These are phyloP conservation scores for Styela plicata DNA, from an alignment of 23 tunicate genomes.

Conservation along the genomic window DNA sequence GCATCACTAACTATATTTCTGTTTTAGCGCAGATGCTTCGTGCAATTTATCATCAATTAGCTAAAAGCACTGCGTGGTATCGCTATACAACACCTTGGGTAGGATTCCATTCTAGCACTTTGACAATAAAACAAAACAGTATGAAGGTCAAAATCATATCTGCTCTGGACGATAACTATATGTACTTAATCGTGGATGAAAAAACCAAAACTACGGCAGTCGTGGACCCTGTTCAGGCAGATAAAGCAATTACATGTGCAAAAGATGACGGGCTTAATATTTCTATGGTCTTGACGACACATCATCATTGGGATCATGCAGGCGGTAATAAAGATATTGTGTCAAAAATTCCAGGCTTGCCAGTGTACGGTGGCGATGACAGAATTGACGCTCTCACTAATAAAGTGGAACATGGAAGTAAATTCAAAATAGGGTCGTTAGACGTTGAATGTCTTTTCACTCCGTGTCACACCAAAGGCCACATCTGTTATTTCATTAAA, in stretches of 20 bases:
- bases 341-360: slow-evolving; percentile 33
- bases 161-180: slow-evolving; percentile 91
- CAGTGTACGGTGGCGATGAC: slow-evolving; percentile 86
- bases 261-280: slow-evolving; percentile 64
- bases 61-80: neutral
- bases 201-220: slow-evolving; percentile 64
- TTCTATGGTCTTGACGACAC: slow-evolving; percentile 68
- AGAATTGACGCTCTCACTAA: slow-evolving; percentile 76
- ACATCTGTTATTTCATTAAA: slow-evolving; percentile 78
- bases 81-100: neutral
- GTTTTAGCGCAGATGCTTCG: neutral
- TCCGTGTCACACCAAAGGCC: slow-evolving; percentile 96
- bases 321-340: slow-evolving; percentile 85
- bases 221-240: slow-evolving; percentile 91
- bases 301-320: slow-evolving; percentile 96
- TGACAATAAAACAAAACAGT: neutral
- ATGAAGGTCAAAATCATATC: slow-evolving; percentile 47
- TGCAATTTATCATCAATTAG: neutral
- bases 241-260: slow-evolving; percentile 47
- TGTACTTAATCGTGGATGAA: slow-evolving; percentile 78
- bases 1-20: neutral
- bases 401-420: slow-evolving; percentile 44
- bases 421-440: slow-evolving; percentile 61
- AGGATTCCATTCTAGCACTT: neutral
- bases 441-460: slow-evolving; percentile 57